A percentile compares a stretch with the other conserved stretches of the same genome.
Conservation (phyloP, 2,888 invertebrate species). For the Trissolcus brochymenae region DNA sequence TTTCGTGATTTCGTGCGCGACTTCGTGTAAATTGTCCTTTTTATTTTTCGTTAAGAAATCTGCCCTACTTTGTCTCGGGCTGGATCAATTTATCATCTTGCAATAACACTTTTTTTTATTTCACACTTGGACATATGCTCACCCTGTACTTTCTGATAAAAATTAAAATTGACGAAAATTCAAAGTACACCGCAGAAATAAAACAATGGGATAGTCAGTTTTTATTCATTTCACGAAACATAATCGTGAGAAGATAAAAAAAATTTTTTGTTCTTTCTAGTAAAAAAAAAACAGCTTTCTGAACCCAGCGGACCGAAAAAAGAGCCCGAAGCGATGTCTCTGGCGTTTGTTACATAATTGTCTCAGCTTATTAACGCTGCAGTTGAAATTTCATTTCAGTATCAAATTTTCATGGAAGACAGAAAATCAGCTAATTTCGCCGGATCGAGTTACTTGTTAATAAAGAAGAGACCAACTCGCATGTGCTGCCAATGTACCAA, state of each 20-base stretch:
- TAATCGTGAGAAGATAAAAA: too few relatives aligned
- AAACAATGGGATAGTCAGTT: too few relatives aligned
- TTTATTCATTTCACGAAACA: too few relatives aligned
- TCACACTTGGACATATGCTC: slow-evolving; percentile 12
- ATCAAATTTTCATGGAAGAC: too few relatives aligned
- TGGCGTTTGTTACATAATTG: slow-evolving; percentile 34
- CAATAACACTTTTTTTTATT: not conserved
- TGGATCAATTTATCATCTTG: not conserved
- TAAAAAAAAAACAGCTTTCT: too few relatives aligned
- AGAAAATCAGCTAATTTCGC: not conserved
- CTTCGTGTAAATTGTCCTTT: slow-evolving; percentile 1
- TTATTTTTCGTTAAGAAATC: too few relatives aligned
- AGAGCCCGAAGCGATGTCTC: slow-evolving; percentile 10
- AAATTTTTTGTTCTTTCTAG: too few relatives aligned
- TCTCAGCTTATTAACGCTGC: slow-evolving; percentile 34
- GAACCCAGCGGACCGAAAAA: slow-evolving; percentile 20
- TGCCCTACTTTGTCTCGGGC: not conserved
- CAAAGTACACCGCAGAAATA: too few relatives aligned
- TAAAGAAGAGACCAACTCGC: too few relatives aligned
- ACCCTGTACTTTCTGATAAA: too few relatives aligned
- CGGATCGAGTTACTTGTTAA: too few relatives aligned
- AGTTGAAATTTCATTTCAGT: slow-evolving; percentile 24
- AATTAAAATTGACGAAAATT: too few relatives aligned
- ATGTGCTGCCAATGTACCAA: slow-evolving; percentile 42
- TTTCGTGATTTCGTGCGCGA: slow-evolving; percentile 10